Evolutionary conservation across 2,113 vertebrate species (phyloP).

Genomic region (Pteropus alecto): DNA sequence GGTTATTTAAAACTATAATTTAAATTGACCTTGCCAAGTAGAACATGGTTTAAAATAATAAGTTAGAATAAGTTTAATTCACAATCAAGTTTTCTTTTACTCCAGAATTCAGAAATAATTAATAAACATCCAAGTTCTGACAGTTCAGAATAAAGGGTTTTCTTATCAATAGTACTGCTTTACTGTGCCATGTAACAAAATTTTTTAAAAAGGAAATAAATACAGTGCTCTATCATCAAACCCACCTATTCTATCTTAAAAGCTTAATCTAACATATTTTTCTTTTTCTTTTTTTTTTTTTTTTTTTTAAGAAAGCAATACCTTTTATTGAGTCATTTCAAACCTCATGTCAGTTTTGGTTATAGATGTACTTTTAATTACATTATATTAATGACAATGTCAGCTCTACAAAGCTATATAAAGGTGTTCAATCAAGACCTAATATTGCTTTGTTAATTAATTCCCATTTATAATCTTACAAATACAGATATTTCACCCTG

Average conservation of each 20-base stretch:
- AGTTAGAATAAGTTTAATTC: not conserved
- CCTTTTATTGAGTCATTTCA: slow-evolving; percentile 16
- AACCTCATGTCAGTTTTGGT: not conserved
- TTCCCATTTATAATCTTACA: slow-evolving; percentile 65
- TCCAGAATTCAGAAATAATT: not conserved
- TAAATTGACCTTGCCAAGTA: not conserved
- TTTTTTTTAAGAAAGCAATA: not conserved
- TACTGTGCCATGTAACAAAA: not conserved
- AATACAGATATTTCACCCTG: slow-evolving; percentile 59
- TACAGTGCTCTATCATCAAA: not conserved
- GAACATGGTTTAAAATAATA: not conserved
- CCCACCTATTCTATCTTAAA: not conserved
- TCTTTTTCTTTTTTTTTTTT: not conserved
- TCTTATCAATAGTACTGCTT: not conserved
- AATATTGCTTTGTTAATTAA: slow-evolving; percentile 69
- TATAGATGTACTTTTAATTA: slow-evolving; percentile 60
- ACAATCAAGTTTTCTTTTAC: not conserved
- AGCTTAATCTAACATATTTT: not conserved
- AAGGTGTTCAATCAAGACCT: slow-evolving; percentile 48
- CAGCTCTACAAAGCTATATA: slow-evolving; percentile 12
- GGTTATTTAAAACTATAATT: not conserved
- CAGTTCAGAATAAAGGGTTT: not conserved
- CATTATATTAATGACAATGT: slow-evolving; percentile 55
- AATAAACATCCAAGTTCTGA: not conserved
- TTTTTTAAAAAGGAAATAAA: not conserved